Base-by-base conservation (phyloP, 2,797 vertebrate genomes). In the Calcarius lapponicus region DNA sequence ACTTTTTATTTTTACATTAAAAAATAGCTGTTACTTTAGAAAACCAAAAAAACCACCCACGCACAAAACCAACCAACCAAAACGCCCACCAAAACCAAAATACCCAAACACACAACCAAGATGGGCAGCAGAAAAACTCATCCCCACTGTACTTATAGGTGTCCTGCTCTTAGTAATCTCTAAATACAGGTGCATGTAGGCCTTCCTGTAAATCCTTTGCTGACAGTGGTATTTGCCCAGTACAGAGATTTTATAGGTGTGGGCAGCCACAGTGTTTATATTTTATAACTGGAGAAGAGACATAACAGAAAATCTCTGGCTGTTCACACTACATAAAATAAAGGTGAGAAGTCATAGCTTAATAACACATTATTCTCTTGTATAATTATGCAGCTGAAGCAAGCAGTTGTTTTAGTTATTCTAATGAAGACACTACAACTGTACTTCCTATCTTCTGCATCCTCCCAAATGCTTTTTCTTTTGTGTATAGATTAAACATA, bases 401-500 rank as follows among this genome's bases (percentile, higher is more conserved):
- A 92, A 91, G 94, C 80, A 79, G 88, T 96, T 96, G 73, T 95
- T 97, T 95, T 93, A 94, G 73, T 94, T 97, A 93, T 94, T 98
- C 93, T 97, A 96, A 97, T 96, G 88, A 97, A 97, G 95, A 94
- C 87, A 86, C 67, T 96, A 96, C 80, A 85, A 94, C 92, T 95
- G 71, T 96, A 80, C 92, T 97, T 97, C 64, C 43, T 91, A 85
- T 95, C 85, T 96, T 96, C 81, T 90, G 34, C 8, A 9, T 87
- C 94, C 92, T 92, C 92, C 82, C 97, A 94, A 95, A 96, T 96
- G 92, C 95, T 97, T 98, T 97, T 97, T 96, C 95, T 98, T 98
- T 98, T 97, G 96, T 98, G 86, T 98, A 97, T 96, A 96, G 92
- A 94, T 97, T 97, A 97, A 97, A 97, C 96, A 97, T 97, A 96